phyloP scores from a whole-genome alignment of 2,797 vertebrate genomes.

The Botia almorhae region DNA sequence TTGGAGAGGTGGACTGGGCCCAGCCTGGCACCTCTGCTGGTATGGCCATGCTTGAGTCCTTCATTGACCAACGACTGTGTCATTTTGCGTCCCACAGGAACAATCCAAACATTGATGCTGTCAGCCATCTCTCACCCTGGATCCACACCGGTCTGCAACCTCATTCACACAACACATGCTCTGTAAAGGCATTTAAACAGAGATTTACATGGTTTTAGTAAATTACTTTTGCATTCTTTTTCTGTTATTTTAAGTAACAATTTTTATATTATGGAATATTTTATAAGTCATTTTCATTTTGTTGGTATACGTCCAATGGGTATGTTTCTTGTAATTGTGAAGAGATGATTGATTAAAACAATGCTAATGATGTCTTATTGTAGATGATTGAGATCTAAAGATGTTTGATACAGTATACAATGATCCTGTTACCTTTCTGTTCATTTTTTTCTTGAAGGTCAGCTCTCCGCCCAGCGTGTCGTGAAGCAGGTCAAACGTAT shows the following conservation, averaged over 20 bases:
- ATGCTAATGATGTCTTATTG: background rate
- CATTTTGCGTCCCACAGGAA: constrained; percentile 80
- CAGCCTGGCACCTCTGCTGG: constrained; percentile 77
- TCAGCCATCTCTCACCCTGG: constrained; percentile 92
- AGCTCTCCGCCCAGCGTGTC: constrained; percentile 85
- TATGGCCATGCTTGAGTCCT: constrained; percentile 82
- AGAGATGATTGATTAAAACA: too few species aligned
- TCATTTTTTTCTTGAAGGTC: constrained; percentile 67
- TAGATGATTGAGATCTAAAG: background rate
- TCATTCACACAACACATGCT: background rate
- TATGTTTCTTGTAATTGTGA: too few species aligned
- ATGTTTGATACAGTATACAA: background rate
- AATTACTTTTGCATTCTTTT: too few species aligned
- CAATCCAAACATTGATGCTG: constrained; percentile 81
- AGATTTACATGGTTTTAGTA: background rate
- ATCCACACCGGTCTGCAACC: constrained; percentile 78
- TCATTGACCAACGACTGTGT: constrained; percentile 80
- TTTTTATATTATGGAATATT: too few species aligned
- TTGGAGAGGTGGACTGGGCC: constrained; percentile 84
- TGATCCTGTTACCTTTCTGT: background rate
- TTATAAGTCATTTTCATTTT: too few species aligned
- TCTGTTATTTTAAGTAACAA: too few species aligned
- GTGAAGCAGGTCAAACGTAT: constrained; percentile 81
- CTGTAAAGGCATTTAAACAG: background rate
- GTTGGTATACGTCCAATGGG: too few species aligned